Percentiles rank a stretch among this genome's conserved stretches.
phyloP scores from a whole-genome alignment of 2,797 vertebrate species.

The Pipistrellus nathusii region DNA sequence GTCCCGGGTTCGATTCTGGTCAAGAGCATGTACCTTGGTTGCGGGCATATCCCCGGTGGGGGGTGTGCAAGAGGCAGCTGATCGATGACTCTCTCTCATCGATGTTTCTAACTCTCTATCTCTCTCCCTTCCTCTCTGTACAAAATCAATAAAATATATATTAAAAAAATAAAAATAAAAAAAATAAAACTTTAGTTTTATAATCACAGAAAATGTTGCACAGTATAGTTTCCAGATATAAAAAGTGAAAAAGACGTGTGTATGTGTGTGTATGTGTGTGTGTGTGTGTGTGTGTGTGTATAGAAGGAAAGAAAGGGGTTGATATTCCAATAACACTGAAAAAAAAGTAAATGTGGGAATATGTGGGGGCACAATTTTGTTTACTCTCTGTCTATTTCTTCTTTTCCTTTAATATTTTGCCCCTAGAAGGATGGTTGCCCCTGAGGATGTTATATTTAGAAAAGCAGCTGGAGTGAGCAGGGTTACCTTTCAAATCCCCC shows the following conservation, averaged over 20 bases:
- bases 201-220: not conserved
- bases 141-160: too few relatives aligned
- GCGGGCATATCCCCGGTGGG: too few relatives aligned
- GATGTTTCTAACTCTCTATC: too few relatives aligned
- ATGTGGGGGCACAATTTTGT: rapidly evolving
- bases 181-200: not conserved
- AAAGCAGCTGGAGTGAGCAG: not conserved
- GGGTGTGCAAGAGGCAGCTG: too few relatives aligned
- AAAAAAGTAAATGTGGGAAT: not conserved
- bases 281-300: not conserved
- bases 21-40: too few relatives aligned
- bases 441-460: slow-evolving; percentile 9
- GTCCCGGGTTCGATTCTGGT: too few relatives aligned
- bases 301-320: not conserved
- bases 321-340: too few relatives aligned
- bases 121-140: too few relatives aligned
- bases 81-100: too few relatives aligned
- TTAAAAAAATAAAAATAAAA: too few relatives aligned
- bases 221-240: not conserved
- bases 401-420: not conserved
- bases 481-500: slow-evolving; percentile 46
- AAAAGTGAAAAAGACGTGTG: not conserved
- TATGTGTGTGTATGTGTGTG: not conserved
- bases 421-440: not conserved
- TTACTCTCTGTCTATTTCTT: not conserved